Percentiles rank a stretch among this genome's conserved stretches.
These are phyloP conservation scores for Psylliodes chrysocephalus DNA, from an alignment of 2,888 invertebrate species.

Conservation along the genomic window DNA sequence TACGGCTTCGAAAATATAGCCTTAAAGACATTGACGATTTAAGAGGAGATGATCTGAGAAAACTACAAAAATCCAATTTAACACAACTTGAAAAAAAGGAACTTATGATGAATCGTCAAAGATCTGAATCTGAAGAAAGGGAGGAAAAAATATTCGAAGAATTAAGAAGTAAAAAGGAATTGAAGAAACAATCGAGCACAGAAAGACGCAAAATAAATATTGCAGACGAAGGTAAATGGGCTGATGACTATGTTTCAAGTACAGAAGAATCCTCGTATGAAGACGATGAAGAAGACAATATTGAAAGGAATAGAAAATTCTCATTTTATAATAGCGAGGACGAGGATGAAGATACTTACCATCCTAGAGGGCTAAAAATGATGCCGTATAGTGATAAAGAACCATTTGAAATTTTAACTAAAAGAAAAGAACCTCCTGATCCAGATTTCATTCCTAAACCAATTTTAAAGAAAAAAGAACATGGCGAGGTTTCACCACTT, in stretches of 20 bases:
- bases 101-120: slow-evolving; percentile 52
- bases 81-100: slow-evolving; percentile 51
- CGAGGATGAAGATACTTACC: slow-evolving; percentile 74
- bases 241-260: slow-evolving; percentile 60
- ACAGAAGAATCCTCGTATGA: slow-evolving; percentile 55
- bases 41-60: too few species aligned
- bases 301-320: slow-evolving; percentile 23
- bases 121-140: slow-evolving; percentile 59
- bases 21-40: slow-evolving; percentile 55
- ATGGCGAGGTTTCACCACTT: slow-evolving; percentile 45
- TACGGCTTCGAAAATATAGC: slow-evolving; percentile 53
- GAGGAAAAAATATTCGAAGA: slow-evolving; percentile 60
- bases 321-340: slow-evolving; percentile 40
- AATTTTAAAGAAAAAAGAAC: slow-evolving; percentile 71
- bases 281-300: slow-evolving; percentile 55
- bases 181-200: slow-evolving; percentile 45
- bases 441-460: slow-evolving; percentile 82
- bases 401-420: slow-evolving; percentile 70
- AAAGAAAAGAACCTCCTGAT: slow-evolving; percentile 73
- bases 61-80: slow-evolving; percentile 52
- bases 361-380: slow-evolving; percentile 71
- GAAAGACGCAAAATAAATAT: slow-evolving; percentile 55
- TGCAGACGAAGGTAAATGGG: slow-evolving; percentile 65
- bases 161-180: slow-evolving; percentile 56
- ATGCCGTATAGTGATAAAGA: slow-evolving; percentile 57